Base-by-base conservation (phyloP, 2,113 vertebrate genomes). In the Hippocampus mohnikei region DNA sequence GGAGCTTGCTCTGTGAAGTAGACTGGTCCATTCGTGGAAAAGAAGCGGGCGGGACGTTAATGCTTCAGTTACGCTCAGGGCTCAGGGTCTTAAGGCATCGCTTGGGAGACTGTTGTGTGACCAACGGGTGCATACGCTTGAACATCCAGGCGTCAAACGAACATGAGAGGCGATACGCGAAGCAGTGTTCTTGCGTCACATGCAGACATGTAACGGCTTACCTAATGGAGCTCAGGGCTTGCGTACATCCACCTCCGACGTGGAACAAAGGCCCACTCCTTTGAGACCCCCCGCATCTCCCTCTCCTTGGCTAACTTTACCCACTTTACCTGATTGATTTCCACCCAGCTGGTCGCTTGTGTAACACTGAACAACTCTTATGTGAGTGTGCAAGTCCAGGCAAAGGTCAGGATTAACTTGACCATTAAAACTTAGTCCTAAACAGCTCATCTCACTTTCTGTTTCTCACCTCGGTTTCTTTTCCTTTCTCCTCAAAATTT, bases 281-380 rank as follows among this genome's bases (percentile, higher is more conserved):
- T 70, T 13, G 85, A 86, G 89, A 85, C 82, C 81, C 70, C 77
- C 76, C 20, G 48, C 79, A 58, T 81, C 72, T 83, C 77, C 79
- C 71, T 73, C 72, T 70, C 72, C 68, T 75, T 77, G 61, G 72
- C 81, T 81, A 70, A 68, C 66, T 81, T 85, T 87, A 87, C 85
- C 89, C 74, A 86, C 75, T 89, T 90, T 86, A 84, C 79, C 82
- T 87, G 85, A 89, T 88, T 89, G 88, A 88, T 89, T 87, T 82
- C 77, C 50, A 81, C 76, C 67, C 76, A 74, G 76, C 73, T 78
- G 69, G 79, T 73, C 78, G 77, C 84, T 85, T 91, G 85, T 85
- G 72, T 83, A 87, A 83, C 81, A 81, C 66, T 8, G 7, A 74
- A 64, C 74, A 67, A 55, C 69, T 73, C 50, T 71, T 55, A 37